Evolutionary conservation across 2,888 invertebrate genomes (phyloP), one percentile per base, ranked within the genome.

Genomic region (Pollenia amentaria): DNA sequence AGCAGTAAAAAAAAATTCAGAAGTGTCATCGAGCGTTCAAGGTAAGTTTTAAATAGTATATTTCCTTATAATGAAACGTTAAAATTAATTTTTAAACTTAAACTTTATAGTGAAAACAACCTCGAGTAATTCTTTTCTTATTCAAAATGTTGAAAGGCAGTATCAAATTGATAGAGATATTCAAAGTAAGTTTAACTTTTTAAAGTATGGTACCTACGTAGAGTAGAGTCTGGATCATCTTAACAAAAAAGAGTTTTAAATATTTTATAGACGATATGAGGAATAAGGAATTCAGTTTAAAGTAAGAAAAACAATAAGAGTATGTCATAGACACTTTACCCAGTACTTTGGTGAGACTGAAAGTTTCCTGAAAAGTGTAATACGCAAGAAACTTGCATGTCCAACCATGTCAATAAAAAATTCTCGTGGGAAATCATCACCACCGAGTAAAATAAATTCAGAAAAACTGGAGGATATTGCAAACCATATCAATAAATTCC

Each of bases 301-400:
- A 60, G 73, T 48, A 73, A 73, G 79, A 18, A 62, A 62, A 60
- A 79, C 53, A 67, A 76, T 73, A 51, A 84, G 65, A 62, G 84
- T 76, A 84, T 87, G 80, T 51, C 76, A 67, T 64, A 84, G 57
- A 75, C 75, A 79, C 75, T 84, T 85, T 78, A 38, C 46, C 14
- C 62, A 75, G 38, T 84, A 81, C 51, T 87, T 87, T 69, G 67
- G 48, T 62, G 87, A 84, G 55, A 84, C 84, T 51, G 81, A 81
- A 12, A 75, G 81, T 62, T 79, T 86, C 21, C 4, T 78, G 12
- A 75, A 55, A 64, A 70, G 67, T 21, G 73, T 75, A 12, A 79
- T 87, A 29, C 51, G 55, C 44, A 75, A 78, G 78, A 73, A 83
- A 65, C 46, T 78, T 60, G 67, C 40, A 60, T 67, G 69, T 42